Evolutionary conservation across 2,888 invertebrate species (phyloP), one percentile per base, ranked within the genome.

Genomic region (Diaphora mendica): DNA sequence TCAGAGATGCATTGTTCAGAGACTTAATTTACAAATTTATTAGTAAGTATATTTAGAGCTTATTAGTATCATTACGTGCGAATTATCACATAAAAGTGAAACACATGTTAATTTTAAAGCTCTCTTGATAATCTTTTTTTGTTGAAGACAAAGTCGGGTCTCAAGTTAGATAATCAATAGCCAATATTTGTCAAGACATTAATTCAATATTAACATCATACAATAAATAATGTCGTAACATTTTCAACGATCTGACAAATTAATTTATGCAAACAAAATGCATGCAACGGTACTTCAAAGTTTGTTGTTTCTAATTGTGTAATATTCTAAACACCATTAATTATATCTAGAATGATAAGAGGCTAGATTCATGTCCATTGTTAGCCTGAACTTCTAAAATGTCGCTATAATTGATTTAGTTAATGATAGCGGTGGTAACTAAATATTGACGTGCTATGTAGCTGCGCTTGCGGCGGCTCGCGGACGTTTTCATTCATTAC

Each of bases 361-460:
- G 85, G 85, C 87, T 85, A 82, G 30, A 42, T 70, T 85, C 85
- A 82, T 82, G 85, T 82, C 85, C 78, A 89, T 88, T 89, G 89
- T 89, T 89, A 84, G 75, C 80, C 69, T 79, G 78, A 76, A 85
- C 82, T 86, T 79, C 84, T 84, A 83, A 84, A 88, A 85, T 86
- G 89, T 88, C 87, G 84, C 79, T 81, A 83, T 87, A 89, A 87
- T 87, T 87, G 87, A 89, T 89, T 86, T 87, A 86, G 84, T 70
- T 72, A 78, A 42, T 78, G 81, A 79, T 84, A 78, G 73, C 82
- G 68, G 75, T 74, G 76, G 75, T 77, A 74, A 75, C 68, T 77
- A 77, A 78, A 82, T 79, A 69, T 75, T 71, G 72, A 35, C 42
- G 62, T 62, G 65, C 75, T 73, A 76, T 72, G 74, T 77, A 30